Conservation (phyloP, 2,113 vertebrate species). For the Rhineura floridana region DNA sequence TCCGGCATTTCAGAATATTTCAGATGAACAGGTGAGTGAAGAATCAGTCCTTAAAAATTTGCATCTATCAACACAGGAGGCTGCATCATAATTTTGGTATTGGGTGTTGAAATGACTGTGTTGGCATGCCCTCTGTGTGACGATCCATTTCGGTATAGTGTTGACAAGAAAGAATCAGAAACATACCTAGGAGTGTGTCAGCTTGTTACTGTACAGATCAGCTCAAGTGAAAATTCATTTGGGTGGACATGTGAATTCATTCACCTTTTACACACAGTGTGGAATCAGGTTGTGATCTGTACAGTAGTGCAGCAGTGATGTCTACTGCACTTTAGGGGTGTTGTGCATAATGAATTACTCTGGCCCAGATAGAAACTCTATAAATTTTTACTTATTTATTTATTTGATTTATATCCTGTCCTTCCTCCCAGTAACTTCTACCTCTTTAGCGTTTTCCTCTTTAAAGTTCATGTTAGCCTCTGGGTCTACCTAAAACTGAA, state of each 20-base stretch:
- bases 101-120: background rate
- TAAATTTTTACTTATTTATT: no score
- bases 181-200: background rate
- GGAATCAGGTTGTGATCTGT: background rate
- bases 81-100: background rate
- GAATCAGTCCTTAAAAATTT: constrained; percentile 12
- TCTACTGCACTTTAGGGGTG: background rate
- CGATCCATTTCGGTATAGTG: background rate
- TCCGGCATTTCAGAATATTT: constrained; percentile 97
- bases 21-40: constrained; percentile 88
- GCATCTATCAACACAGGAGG: background rate
- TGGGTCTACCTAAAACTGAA: background rate
- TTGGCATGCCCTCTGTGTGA: background rate
- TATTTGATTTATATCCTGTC: no score
- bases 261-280: background rate
- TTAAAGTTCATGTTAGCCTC: background rate
- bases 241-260: background rate
- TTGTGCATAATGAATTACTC: background rate
- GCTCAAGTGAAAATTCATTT: background rate
- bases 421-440: no score
- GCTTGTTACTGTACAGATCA: background rate
- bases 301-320: background rate
- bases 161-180: background rate
- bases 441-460: background rate
- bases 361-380: background rate